These are phyloP conservation scores for Acrocephalus scirpaceus DNA, from an alignment of 2,797 vertebrate genomes.

Conservation along the genomic window DNA sequence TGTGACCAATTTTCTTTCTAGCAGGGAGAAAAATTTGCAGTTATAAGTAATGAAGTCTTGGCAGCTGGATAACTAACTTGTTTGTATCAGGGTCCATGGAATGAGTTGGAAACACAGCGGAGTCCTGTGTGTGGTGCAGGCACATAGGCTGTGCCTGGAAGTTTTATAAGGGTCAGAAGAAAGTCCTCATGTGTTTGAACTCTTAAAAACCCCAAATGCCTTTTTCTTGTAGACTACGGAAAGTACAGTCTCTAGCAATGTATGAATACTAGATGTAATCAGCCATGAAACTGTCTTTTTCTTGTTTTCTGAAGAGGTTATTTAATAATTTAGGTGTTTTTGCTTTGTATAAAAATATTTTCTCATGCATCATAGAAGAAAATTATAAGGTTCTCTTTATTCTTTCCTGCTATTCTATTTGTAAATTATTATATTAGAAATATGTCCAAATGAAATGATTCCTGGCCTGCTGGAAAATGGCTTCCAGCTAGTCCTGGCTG, in stretches of 20 bases:
- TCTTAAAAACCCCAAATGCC: not conserved
- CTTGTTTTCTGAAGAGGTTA: not conserved
- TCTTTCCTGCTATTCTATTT: not conserved
- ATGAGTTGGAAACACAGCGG: not conserved
- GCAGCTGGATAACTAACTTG: not conserved
- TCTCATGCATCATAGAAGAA: not conserved
- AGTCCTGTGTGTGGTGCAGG: not conserved
- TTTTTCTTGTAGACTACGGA: not conserved
- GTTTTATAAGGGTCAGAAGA: not conserved
- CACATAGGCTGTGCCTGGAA: not conserved
- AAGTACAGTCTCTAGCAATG: not conserved
- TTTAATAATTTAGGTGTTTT: not conserved
- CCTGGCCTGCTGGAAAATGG: too few species aligned
- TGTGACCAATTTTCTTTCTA: not conserved
- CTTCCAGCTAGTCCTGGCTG: too few species aligned
- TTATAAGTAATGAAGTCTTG: not conserved
- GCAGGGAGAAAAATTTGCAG: not conserved
- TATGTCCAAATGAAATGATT: too few species aligned
- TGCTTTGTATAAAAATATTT: not conserved
- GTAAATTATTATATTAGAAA: not conserved
- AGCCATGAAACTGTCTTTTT: not conserved
- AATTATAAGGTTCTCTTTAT: not conserved
- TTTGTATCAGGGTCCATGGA: not conserved
- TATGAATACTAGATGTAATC: not conserved
- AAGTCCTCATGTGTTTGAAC: not conserved